These are phyloP conservation scores for Oithona nana DNA, from an alignment of 2,888 invertebrate species.

Conservation along the genomic window DNA sequence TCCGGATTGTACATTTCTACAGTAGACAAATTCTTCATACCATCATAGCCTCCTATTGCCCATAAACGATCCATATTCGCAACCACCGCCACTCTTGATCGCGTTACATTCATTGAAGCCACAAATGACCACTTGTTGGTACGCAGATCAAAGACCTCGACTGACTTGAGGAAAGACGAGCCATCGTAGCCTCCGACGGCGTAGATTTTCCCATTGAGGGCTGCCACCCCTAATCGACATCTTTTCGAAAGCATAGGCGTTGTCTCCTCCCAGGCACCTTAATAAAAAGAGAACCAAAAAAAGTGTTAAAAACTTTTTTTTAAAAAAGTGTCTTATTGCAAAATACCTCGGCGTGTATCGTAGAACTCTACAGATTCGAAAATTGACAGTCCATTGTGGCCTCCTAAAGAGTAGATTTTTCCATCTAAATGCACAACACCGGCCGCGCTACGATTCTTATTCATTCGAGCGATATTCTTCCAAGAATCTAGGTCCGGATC, in stretches of 20 bases:
- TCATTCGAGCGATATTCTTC: slow-evolving; percentile 51
- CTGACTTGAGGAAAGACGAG: slow-evolving; percentile 54
- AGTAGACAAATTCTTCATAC: slow-evolving; percentile 54
- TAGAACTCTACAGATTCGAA: slow-evolving; percentile 48
- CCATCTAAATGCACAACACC: slow-evolving; percentile 49
- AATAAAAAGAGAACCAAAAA: no score
- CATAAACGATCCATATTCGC: slow-evolving; percentile 65
- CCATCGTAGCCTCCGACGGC: slow-evolving; percentile 73
- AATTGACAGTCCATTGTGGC: slow-evolving; percentile 69
- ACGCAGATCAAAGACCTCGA: slow-evolving; percentile 57
- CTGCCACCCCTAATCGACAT: slow-evolving; percentile 62
- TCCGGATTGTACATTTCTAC: slow-evolving; percentile 67
- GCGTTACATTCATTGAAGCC: slow-evolving; percentile 58
- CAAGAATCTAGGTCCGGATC: slow-evolving; percentile 50
- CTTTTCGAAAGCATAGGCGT: slow-evolving; percentile 59
- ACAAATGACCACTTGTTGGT: slow-evolving; percentile 55
- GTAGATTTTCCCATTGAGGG: slow-evolving; percentile 58
- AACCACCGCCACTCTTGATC: slow-evolving; percentile 59
- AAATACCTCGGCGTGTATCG: neutral
- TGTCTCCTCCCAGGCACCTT: slow-evolving; percentile 56
- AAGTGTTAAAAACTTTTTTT: no score
- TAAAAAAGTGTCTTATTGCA: no score
- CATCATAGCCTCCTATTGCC: slow-evolving; percentile 54
- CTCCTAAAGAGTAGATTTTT: slow-evolving; percentile 60
- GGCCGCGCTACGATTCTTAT: slow-evolving; percentile 48